Conservation (phyloP, 2,113 vertebrate genomes). For the Hemiscyllium ocellatum region DNA sequence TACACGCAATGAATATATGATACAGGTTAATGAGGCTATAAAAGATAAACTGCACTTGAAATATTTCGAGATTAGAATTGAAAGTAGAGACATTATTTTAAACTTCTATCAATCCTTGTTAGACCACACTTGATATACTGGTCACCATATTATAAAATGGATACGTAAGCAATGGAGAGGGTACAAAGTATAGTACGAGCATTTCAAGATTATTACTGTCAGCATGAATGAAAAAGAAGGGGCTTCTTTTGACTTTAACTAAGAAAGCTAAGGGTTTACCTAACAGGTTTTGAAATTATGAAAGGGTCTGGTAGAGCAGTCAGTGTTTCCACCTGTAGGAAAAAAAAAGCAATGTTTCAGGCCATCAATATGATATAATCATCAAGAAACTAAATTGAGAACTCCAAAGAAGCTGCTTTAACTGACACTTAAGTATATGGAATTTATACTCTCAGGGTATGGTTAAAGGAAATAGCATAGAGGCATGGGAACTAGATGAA, state of each 20-base stretch:
- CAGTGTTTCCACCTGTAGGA: neutral
- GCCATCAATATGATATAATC: neutral
- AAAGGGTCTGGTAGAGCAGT: neutral
- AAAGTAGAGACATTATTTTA: neutral
- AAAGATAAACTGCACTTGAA: neutral
- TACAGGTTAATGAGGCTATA: neutral
- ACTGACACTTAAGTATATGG: neutral
- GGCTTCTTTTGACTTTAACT: neutral
- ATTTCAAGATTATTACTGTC: neutral
- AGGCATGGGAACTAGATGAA: neutral
- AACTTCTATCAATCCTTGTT: neutral
- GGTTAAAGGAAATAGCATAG: neutral
- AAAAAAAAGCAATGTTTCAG: neutral
- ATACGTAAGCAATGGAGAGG: neutral
- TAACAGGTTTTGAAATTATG: neutral
- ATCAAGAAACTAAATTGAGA: neutral
- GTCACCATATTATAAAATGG: neutral
- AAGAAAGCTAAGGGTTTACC: neutral
- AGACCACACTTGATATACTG: neutral
- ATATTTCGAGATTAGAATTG: neutral
- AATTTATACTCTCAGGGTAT: neutral
- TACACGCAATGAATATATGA: neutral
- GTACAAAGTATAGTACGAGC: neutral
- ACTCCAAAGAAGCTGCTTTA: too few species aligned
- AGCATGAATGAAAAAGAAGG: neutral